Evolutionary conservation across 2,888 invertebrate genomes (phyloP).

Genomic region (Ormyrus nitidulus): DNA sequence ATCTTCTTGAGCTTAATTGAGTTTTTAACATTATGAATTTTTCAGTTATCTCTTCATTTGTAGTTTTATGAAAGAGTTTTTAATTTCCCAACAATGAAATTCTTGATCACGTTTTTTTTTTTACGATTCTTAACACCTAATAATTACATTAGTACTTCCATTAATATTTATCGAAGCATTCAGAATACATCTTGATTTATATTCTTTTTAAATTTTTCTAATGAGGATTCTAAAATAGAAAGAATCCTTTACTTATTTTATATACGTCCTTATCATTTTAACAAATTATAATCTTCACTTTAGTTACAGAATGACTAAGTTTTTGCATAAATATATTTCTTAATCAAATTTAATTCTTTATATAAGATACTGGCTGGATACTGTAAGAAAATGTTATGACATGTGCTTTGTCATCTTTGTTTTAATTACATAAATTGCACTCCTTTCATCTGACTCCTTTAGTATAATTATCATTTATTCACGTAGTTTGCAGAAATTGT

Average conservation of each 20-base stretch:
- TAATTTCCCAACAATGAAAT: slow-evolving; percentile 21
- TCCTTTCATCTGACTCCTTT: slow-evolving; percentile 1
- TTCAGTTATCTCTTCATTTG: background rate
- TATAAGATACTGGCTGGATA: slow-evolving; percentile 1
- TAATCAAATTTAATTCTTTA: slow-evolving; percentile 16
- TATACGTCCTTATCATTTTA: slow-evolving; percentile 9
- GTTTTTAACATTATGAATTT: slow-evolving; percentile 1
- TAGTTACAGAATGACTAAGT: slow-evolving; percentile 12
- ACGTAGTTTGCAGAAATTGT: background rate
- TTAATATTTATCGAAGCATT: slow-evolving; percentile 4
- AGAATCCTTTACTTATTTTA: slow-evolving; percentile 7
- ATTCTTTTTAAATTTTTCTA: slow-evolving; percentile 24
- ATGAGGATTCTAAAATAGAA: slow-evolving; percentile 18
- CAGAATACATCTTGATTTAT: slow-evolving; percentile 10
- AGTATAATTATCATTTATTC: background rate
- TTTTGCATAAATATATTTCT: slow-evolving; percentile 2
- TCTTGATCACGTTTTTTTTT: slow-evolving; percentile 1
- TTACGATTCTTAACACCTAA: slow-evolving; percentile 40
- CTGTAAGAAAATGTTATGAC: background rate
- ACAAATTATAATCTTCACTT: slow-evolving; percentile 18
- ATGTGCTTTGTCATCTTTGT: slow-evolving; percentile 3
- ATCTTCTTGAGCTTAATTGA: slow-evolving; percentile 16
- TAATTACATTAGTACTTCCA: slow-evolving; percentile 31
- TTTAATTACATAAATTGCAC: slow-evolving; percentile 7
- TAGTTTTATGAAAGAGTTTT: background rate